Base-by-base conservation (phyloP, 2,888 invertebrate species). In the Clanis bilineata region DNA sequence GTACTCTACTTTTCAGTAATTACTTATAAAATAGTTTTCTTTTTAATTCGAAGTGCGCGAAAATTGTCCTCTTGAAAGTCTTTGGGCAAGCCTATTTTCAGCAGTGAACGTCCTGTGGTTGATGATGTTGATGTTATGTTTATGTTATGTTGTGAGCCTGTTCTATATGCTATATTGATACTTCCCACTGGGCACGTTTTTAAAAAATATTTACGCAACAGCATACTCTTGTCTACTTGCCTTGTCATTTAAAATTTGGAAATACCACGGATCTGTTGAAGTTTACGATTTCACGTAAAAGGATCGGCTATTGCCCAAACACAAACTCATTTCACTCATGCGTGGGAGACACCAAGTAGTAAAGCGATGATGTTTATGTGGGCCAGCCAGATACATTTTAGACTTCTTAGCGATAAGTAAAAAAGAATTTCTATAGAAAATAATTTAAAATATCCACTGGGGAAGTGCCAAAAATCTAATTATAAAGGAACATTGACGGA, bases 281-380 rank as follows among this genome's bases (percentile, higher is more conserved):
- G 68, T 65, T 64, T 63, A 69, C 64, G 63, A 66, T 68, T 71
- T 68, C 54, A 39, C 78, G 51, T 73, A 75, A 73, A 82, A 73
- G 81, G 82, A 68, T 69, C 78, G 79, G 77, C 72, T 77, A 74
- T 85, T 86, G 83, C 83, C 77, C 79, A 90, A 90, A 47, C 39
- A 64, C 66, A 69, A 76, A 73, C 73, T 79, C 79, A 78, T 77
- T 78, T 76, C 70, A 70, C 68, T 64, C 65, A 57, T 67, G 85
- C 81, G 90, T 90, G 88, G 90, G 90, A 79, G 83, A 73, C 66
- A 66, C 71, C 68, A 71, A 79, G 75, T 73, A 79, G 79, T 79
- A 73, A 79, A 77, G 74, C 76, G 78, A 75, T 71, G 69, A 72
- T 68, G 68, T 68, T 74, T 66, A 70, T 70, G 68, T 65, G 70